Evolutionary conservation across 92 coral and sea anemone species (phyloP), one percentile per base, ranked within the genome.

Genomic region (Porites divaricata): DNA sequence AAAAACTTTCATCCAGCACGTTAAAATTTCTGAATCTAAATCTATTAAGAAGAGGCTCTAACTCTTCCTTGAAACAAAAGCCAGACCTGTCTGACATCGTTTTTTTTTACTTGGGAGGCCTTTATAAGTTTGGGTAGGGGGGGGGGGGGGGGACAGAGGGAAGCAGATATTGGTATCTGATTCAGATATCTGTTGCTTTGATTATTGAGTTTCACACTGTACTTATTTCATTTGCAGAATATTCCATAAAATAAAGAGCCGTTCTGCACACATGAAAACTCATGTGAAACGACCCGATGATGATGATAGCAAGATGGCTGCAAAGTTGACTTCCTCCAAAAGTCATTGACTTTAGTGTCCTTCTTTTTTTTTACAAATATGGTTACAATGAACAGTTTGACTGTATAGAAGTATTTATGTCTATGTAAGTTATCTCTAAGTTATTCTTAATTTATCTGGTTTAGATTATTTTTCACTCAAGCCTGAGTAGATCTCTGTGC

Each of bases 211-310:
- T 35, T 35, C 16, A 65, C 4, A 25, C 74, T 53, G 8, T 68
- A 23, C 53, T 65, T 9, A 53, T 24, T 53, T 63, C 23, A n/a
- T 19, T 81, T 72, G 48, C 76, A 96, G 99, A 91, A 91, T 96
- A 54, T 96, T 96, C 89, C 98, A 94, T 90, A 96, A 96, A 83
- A 94, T 96, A 75, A 96, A 96, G 85, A 96, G 99, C 76, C 95
- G 99, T 64, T 96, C 99, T 16, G 99, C 99, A 1, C 99, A 96
- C 90, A 96, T 96, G 99, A 96, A 96, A 80, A 96, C 99, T 16
- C 99, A 96, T 82, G 99, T 96, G 56, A 96, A 96, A 68, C 84
- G 99, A 58, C 95, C 95, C 1, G 99, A 94, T 63, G 93, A 95
- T 28, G 96, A 96, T 57, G 91, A 83, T 49, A 35, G 45, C 45